Evolutionary conservation across 1,140 invertebrate species (phyloP).

Genomic region (Drosophila willistoni): DNA sequence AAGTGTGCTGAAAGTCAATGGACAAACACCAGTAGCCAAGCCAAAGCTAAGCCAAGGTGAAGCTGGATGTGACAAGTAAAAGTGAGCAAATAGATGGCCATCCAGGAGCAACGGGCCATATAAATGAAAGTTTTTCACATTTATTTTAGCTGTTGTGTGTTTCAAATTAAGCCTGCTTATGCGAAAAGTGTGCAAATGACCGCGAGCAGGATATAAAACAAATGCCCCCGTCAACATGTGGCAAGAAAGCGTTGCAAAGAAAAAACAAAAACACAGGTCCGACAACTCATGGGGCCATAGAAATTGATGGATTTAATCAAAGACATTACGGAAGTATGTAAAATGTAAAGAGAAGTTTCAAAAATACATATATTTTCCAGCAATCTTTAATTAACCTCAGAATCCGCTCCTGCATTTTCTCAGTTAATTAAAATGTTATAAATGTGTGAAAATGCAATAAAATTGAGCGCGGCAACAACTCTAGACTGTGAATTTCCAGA

Average conservation of each 20-base stretch:
- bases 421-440: slow-evolving; percentile 75
- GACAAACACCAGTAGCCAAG: slow-evolving; percentile 48
- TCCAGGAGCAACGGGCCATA: slow-evolving; percentile 40
- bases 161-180: slow-evolving; percentile 13
- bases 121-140: slow-evolving; percentile 75
- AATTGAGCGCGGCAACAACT: slow-evolving; percentile 50
- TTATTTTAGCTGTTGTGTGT: slow-evolving; percentile 35
- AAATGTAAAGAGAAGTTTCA: too few species aligned
- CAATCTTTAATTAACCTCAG: too few species aligned
- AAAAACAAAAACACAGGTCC: slow-evolving; percentile 12
- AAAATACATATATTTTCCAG: too few species aligned
- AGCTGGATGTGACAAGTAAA: slow-evolving; percentile 63
- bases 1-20: slow-evolving; percentile 55
- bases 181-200: slow-evolving; percentile 47
- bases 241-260: slow-evolving; percentile 69
- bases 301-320: too few species aligned
- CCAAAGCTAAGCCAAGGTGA: background rate
- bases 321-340: too few species aligned
- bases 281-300: too few species aligned
- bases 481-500: slow-evolving; percentile 68
- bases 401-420: background rate
- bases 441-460: slow-evolving; percentile 74
- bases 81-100: slow-evolving; percentile 69
- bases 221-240: background rate
- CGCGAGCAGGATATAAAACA: slow-evolving; percentile 58